These are phyloP conservation scores for Boloria euphrosyne DNA, from an alignment of 2,888 invertebrate genomes.

Conservation along the genomic window DNA sequence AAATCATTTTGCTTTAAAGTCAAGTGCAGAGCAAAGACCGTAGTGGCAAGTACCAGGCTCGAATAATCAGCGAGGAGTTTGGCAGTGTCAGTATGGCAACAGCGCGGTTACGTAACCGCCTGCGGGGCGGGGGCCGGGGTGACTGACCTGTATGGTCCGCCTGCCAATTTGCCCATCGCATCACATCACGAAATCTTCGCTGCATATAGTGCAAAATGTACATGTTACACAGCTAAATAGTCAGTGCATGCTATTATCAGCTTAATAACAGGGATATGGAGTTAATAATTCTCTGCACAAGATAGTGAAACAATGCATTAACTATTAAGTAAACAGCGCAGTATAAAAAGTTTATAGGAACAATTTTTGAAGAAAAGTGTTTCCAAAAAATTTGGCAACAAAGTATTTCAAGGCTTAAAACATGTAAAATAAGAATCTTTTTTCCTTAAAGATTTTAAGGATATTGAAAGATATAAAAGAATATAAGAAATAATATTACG, in stretches of 20 bases:
- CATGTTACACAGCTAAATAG: constrained; percentile 25
- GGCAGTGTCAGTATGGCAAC: constrained; percentile 76
- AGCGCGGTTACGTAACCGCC: constrained; percentile 67
- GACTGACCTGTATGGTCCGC: constrained; percentile 74
- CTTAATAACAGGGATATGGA: constrained; percentile 2
- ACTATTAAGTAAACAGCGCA: constrained; percentile 24
- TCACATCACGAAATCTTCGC: constrained; percentile 73
- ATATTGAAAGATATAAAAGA: too few species aligned
- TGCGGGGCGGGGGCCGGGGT: constrained; percentile 58
- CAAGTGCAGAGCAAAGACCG: constrained; percentile 36
- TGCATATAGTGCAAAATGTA: constrained; percentile 57
- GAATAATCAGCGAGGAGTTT: constrained; percentile 63
- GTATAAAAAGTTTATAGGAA: constrained; percentile 5
- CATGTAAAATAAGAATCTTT: neutral
- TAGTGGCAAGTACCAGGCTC: constrained; percentile 58
- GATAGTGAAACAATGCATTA: constrained; percentile 23
- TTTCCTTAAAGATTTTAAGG: too few species aligned
- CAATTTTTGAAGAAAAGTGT: constrained; percentile 14
- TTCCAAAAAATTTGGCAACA: constrained; percentile 17
- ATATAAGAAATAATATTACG: too few species aligned
- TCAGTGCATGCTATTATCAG: constrained; percentile 15
- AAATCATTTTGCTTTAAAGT: neutral
- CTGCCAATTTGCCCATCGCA: constrained; percentile 79
- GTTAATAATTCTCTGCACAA: constrained; percentile 1
- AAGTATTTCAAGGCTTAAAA: neutral